These are phyloP conservation scores for Ginglymostoma cirratum DNA, from an alignment of 2,113 vertebrate species.

Conservation along the genomic window DNA sequence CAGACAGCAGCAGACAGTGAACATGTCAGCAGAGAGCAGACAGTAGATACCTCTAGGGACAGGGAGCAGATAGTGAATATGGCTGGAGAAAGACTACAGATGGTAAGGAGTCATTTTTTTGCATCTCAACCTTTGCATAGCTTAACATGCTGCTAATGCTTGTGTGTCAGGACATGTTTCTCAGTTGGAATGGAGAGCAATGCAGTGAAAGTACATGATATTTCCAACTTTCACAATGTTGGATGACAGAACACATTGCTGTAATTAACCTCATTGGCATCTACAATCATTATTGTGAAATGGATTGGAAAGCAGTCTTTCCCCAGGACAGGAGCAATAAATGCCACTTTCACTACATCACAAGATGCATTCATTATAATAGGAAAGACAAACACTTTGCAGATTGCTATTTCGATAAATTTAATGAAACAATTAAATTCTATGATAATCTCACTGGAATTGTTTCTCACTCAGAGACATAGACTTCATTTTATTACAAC, in stretches of 20 bases:
- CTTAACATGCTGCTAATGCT: neutral
- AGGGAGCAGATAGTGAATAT: neutral
- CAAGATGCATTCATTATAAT: neutral
- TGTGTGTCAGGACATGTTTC: neutral
- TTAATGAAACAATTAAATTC: constrained; percentile 2
- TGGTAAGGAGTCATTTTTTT: neutral
- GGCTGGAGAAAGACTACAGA: neutral
- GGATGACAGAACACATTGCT: neutral
- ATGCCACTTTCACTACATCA: neutral
- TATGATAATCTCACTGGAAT: neutral
- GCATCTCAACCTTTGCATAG: neutral
- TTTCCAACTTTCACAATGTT: neutral
- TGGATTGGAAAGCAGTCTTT: neutral
- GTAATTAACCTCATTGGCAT: constrained; percentile 15
- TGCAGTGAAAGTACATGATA: neutral
- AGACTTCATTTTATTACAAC: neutral
- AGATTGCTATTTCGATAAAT: neutral
- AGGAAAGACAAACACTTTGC: neutral
- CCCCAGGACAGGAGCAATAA: neutral
- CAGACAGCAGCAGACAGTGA: neutral
- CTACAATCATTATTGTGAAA: neutral
- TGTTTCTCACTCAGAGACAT: neutral
- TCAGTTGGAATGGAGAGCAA: neutral
- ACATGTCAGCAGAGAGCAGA: neutral
- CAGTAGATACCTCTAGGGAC: neutral